These are phyloP conservation scores for Ciconia boyciana DNA, from an alignment of 2,113 vertebrate genomes.

Conservation along the genomic window DNA sequence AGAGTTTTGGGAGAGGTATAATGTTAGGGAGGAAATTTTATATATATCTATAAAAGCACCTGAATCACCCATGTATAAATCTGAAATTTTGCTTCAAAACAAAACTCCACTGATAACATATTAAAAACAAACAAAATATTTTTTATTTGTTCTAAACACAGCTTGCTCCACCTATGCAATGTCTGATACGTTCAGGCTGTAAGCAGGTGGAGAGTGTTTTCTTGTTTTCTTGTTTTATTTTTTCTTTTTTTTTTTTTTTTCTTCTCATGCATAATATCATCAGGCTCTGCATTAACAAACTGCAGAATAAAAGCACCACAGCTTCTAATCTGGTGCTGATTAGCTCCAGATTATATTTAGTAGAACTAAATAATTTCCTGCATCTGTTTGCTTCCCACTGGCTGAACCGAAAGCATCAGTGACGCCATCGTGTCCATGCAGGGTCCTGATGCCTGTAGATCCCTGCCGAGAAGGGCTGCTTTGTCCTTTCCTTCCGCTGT, in stretches of 20 bases:
- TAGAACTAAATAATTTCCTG: neutral
- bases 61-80: neutral
- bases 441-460: neutral
- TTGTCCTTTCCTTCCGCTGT: neutral
- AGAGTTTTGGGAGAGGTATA: neutral
- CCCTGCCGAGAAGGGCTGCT: neutral
- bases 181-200: neutral
- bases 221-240: neutral
- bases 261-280: neutral
- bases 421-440: neutral
- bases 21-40: neutral
- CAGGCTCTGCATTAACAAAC: neutral
- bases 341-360: neutral
- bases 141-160: neutral
- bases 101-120: neutral
- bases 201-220: neutral
- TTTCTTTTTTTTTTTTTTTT: neutral
- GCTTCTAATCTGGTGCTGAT: neutral
- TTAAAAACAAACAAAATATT: neutral
- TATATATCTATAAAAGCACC: neutral
- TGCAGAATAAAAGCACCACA: neutral
- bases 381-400: neutral
- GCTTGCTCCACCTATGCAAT: neutral
- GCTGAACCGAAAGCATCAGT: neutral
- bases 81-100: neutral